Conservation (phyloP, 2,113 vertebrate genomes). For the Brevimyrus niger region DNA sequence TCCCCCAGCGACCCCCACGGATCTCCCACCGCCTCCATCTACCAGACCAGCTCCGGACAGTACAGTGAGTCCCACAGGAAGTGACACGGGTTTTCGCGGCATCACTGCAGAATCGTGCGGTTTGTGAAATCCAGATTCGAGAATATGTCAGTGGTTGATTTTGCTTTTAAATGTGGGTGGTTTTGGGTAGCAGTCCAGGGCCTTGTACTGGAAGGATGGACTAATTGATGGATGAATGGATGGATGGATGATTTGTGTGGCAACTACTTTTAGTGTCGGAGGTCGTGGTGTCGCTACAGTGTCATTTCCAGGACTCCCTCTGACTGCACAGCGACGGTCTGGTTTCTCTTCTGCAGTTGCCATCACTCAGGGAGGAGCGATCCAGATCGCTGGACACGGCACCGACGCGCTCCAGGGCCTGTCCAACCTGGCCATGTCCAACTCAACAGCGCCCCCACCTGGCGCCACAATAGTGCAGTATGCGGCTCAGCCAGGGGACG, state of each 20-base stretch:
- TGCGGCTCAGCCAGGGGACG: constrained; percentile 65
- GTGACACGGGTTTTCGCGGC: background rate
- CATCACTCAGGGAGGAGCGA: constrained; percentile 70
- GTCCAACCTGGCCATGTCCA: constrained; percentile 65
- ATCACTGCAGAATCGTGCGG: background rate
- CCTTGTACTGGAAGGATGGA: background rate
- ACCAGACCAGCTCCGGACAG: constrained; percentile 83
- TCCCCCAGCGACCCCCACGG: constrained; percentile 52
- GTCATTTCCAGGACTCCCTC: background rate
- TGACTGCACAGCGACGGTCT: background rate
- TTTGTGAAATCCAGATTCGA: too few relatives aligned
- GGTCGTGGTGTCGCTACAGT: background rate
- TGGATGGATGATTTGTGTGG: background rate
- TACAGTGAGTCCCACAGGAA: constrained; percentile 70
- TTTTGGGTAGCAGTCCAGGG: background rate
- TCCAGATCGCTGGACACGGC: constrained; percentile 68
- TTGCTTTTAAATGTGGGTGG: background rate
- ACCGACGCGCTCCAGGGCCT: constrained; percentile 63
- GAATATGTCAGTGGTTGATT: too few relatives aligned
- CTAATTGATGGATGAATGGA: background rate
- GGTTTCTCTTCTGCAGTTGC: constrained; percentile 57
- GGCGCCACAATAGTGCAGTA: constrained; percentile 77
- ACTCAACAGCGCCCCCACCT: constrained; percentile 64
- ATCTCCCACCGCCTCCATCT: constrained; percentile 64
- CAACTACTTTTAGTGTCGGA: background rate